Percentiles rank a stretch among this genome's conserved stretches.
Evolutionary conservation across 2,888 invertebrate species (phyloP).

Genomic region (Abrostola triplasia): DNA sequence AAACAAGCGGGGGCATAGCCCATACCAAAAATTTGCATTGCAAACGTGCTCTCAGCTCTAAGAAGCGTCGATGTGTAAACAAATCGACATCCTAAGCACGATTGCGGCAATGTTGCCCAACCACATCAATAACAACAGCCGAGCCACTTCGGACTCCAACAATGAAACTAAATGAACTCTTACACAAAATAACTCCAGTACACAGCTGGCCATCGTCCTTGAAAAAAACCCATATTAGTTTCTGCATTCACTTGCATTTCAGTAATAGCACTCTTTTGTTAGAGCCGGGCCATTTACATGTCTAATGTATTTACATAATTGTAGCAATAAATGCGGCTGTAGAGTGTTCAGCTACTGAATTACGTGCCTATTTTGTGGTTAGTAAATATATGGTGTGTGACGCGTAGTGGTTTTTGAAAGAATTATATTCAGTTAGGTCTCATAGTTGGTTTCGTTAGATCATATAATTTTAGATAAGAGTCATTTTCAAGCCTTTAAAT

Average conservation of each 20-base stretch:
- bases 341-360: slow-evolving; percentile 14
- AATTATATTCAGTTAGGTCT: neutral
- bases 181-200: neutral
- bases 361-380: slow-evolving; percentile 10
- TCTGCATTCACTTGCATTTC: slow-evolving; percentile 45
- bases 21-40: neutral
- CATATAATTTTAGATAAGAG: no score
- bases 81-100: neutral
- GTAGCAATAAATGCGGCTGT: slow-evolving; percentile 12
- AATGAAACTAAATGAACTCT: slow-evolving; percentile 3
- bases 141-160: neutral
- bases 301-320: slow-evolving; percentile 35
- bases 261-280: slow-evolving; percentile 18
- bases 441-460: no score
- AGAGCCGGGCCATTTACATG: slow-evolving; percentile 31
- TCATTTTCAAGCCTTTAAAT: no score
- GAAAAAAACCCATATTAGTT: slow-evolving; percentile 5
- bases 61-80: neutral
- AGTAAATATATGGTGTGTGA: slow-evolving; percentile 7
- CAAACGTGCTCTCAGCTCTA: neutral
- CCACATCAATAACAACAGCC: slow-evolving; percentile 1
- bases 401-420: neutral
- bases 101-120: slow-evolving; percentile 18
- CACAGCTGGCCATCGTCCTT: slow-evolving; percentile 2
- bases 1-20: no score